Percentiles rank a stretch among this genome's conserved stretches.
phyloP scores from a whole-genome alignment of 2,113 vertebrate genomes.

The Corynorhinus townsendii region DNA sequence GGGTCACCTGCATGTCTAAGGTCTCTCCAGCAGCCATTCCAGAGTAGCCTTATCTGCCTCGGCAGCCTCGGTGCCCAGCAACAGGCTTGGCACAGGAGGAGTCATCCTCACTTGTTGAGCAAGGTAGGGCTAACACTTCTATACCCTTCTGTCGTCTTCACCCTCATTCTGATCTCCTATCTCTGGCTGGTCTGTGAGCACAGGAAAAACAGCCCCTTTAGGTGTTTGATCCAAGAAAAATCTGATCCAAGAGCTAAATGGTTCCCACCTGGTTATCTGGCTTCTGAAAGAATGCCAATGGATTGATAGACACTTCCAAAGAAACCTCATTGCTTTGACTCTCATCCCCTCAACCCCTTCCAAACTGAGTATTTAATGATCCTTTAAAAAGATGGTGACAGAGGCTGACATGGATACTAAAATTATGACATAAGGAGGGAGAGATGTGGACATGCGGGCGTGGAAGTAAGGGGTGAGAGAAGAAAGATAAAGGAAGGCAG shows the following conservation, averaged over 20 bases:
- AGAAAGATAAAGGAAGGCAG: not conserved
- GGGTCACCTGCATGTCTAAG: not conserved
- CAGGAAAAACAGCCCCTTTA: not conserved
- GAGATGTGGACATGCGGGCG: not conserved
- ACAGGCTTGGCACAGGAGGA: not conserved
- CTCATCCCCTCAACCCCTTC: not conserved
- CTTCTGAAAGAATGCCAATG: not conserved
- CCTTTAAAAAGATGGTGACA: not conserved
- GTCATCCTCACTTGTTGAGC: not conserved
- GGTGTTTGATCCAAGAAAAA: not conserved
- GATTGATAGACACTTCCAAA: not conserved
- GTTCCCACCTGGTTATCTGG: not conserved
- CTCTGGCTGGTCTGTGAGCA: not conserved
- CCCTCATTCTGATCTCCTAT: not conserved
- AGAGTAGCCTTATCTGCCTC: not conserved
- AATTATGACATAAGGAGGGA: not conserved
- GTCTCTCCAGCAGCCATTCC: not conserved
- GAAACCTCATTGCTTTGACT: not conserved
- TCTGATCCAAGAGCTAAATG: not conserved
- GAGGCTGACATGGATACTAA: not conserved
- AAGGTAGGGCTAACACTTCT: not conserved
- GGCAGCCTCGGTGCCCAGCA: not conserved
- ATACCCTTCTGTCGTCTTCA: not conserved
- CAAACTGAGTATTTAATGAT: not conserved
- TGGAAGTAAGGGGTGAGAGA: not conserved